Percentiles rank a stretch among this genome's conserved stretches.
phyloP scores from a whole-genome alignment of 64 coral and sea anemone species.

The Stichodactyla helianthus region DNA sequence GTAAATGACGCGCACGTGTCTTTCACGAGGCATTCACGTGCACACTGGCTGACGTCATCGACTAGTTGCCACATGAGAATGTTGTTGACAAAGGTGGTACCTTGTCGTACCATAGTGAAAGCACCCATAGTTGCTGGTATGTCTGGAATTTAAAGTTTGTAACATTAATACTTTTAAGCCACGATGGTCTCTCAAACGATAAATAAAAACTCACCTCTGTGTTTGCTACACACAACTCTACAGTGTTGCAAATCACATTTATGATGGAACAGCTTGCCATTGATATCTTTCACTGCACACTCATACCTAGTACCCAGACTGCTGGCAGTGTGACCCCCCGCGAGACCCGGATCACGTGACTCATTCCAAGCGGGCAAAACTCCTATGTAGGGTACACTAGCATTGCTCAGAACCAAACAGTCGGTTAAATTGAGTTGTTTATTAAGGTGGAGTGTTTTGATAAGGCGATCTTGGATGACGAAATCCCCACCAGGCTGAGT shows the following conservation, averaged over 20 bases:
- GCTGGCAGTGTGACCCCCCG: neutral
- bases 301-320: conserved; percentile 15
- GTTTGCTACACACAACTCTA: conserved; percentile 14
- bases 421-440: neutral
- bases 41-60: conserved; percentile 43
- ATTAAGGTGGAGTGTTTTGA: neutral
- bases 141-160: neutral
- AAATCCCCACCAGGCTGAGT: neutral
- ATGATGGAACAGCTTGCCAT: conserved; percentile 17
- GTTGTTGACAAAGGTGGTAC: conserved; percentile 11
- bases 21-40: conserved; percentile 51
- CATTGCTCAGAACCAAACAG: neutral
- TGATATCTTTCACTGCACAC: conserved; percentile 26
- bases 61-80: conserved; percentile 39
- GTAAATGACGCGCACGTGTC: conserved; percentile 43
- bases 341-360: neutral
- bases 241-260: conserved; percentile 21
- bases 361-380: conserved; percentile 19
- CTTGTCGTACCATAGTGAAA: neutral
- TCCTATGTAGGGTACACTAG: neutral
- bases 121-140: neutral
- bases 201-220: conserved; percentile 22
- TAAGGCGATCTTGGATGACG: conserved; percentile 1
- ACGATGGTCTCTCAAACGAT: neutral
- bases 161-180: neutral